Conservation (phyloP, 64 coral and sea anemone genomes). For the Anthopleura sola region DNA sequence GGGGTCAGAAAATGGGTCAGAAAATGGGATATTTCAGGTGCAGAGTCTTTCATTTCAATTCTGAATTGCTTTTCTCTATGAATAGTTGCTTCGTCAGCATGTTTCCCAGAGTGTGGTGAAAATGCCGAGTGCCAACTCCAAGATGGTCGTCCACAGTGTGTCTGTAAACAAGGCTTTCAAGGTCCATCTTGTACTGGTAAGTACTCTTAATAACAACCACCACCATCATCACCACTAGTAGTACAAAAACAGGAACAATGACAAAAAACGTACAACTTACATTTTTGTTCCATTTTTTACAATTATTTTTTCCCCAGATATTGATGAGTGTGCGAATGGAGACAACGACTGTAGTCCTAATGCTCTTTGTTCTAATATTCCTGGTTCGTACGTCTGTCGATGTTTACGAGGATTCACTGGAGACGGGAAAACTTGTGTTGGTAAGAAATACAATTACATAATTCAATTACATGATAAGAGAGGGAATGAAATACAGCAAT, state of each 20-base stretch:
- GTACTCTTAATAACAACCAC: background rate
- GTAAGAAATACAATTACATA: background rate
- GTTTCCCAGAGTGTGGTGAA: constrained; percentile 31
- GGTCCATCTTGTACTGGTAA: constrained; percentile 32
- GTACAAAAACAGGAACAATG: too few relatives aligned
- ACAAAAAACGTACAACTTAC: too few relatives aligned
- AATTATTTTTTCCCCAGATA: background rate
- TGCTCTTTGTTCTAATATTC: background rate
- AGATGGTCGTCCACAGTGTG: constrained; percentile 42
- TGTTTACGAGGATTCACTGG: background rate
- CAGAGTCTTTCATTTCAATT: too few relatives aligned
- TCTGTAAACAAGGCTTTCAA: constrained; percentile 35
- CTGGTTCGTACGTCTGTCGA: background rate
- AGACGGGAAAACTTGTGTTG: background rate
- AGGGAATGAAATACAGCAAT: background rate
- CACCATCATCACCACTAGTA: too few relatives aligned
- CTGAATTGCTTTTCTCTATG: too few relatives aligned
- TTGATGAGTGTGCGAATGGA: background rate
- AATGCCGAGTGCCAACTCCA: constrained; percentile 33
- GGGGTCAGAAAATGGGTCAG: too few relatives aligned
- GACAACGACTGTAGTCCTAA: background rate
- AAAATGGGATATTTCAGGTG: too few relatives aligned
- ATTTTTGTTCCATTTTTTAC: background rate
- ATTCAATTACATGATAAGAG: background rate
- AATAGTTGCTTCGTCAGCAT: constrained; percentile 11